Base-by-base conservation (phyloP, 1,140 invertebrate genomes). In the Physella acuta region DNA sequence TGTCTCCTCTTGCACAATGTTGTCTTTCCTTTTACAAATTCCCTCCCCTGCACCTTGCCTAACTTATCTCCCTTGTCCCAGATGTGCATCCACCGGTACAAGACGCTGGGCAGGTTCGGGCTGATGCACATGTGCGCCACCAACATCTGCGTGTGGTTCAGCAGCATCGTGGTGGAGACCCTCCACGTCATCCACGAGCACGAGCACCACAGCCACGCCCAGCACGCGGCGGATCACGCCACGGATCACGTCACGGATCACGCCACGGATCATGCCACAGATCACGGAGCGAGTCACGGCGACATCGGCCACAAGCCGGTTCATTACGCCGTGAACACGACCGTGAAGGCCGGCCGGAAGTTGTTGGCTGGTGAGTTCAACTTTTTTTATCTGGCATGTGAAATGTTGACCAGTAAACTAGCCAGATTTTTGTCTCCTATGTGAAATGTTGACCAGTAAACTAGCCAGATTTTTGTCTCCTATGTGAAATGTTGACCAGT, bases 41-140 rank as follows among this genome's bases (percentile, higher is more conserved):
- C n/a, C n/a, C n/a, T n/a, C n/a, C n/a, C n/a, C n/a, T n/a, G n/a
- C n/a, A n/a, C n/a, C n/a, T n/a, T n/a, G n/a, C n/a, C n/a, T n/a
- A n/a, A n/a, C n/a, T n/a, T n/a, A n/a, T n/a, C n/a, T n/a, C n/a
- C n/a, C n/a, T n/a, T n/a, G n/a, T n/a, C n/a, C 37, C 8, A 81
- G 78, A 79, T 81, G 73, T 79, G 78, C 61, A 78, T 80, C 24
- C 73, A 81, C 39, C 73, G 71, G 28, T 77, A 77, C 87, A 97
- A 98, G 89, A 93, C 95, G 20, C 89, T 98, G 58, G 95, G 95
- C 44, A 89, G 95, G 68, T 97, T 98, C 82, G 97, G 96, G 24
- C 86, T 98, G 74, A 98, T 98, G 95, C 97, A 99, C 82, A 92
- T 98, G 36, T 92, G 97, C 37, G 95, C 94, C 2, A 97, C 96